Percentiles rank a stretch among this genome's conserved stretches.
Conservation (phyloP, 2,797 vertebrate species). For the Balearica regulorum region DNA sequence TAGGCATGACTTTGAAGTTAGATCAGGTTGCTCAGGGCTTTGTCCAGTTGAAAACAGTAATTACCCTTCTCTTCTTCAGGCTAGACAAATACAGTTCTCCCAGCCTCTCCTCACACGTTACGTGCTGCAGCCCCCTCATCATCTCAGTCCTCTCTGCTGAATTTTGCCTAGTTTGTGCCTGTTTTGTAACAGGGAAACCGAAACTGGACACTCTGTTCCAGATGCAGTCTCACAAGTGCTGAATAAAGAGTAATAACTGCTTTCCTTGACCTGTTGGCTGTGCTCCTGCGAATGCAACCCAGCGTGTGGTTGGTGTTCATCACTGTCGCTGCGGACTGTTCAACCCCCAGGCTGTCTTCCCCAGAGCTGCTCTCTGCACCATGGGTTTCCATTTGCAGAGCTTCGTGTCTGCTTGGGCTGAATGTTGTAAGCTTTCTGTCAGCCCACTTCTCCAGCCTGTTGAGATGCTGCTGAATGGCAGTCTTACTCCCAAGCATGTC, state of each 20-base stretch:
- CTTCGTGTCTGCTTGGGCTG: not conserved
- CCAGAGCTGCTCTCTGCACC: not conserved
- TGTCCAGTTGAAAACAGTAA: not conserved
- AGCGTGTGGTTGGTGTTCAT: accelerated
- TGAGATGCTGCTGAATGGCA: not conserved
- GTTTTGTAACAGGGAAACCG: not conserved
- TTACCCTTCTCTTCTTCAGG: not conserved
- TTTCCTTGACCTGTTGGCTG: not conserved
- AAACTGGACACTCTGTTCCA: not conserved
- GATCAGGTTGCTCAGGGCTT: not conserved
- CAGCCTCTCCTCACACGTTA: not conserved
- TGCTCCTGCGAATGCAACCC: not conserved
- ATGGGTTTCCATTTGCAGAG: not conserved
- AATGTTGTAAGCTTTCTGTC: not conserved
- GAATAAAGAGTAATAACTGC: not conserved
- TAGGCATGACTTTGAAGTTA: not conserved
- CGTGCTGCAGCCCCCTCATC: not conserved
- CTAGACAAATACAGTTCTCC: not conserved
- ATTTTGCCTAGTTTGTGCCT: not conserved
- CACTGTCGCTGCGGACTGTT: accelerated
- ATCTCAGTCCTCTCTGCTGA: not conserved
- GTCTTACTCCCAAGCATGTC: not conserved
- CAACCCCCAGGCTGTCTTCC: not conserved
- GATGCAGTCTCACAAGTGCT: not conserved
- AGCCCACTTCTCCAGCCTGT: not conserved